Base-by-base conservation (phyloP, 2,797 vertebrate genomes). In the Sparidentex hasta region DNA sequence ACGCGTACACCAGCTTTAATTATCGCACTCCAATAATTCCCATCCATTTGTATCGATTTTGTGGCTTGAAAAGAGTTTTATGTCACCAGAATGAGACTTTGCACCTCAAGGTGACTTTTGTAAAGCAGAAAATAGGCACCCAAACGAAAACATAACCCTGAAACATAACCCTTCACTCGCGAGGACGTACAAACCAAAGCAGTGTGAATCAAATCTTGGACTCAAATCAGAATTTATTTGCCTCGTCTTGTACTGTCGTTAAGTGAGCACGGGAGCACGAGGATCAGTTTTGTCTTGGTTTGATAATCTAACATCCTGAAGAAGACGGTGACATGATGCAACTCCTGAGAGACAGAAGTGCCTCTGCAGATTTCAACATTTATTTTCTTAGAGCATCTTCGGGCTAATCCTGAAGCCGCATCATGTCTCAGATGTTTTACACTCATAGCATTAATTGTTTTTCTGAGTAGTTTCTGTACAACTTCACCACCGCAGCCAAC, bases 361-460 rank as follows among this genome's bases (percentile, higher is more conserved):
- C 69, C 75, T 78, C 67, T 77, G 63, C 69, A 70, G 5, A 76
- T 57, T 41, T 58, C 9, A 18, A 64, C 51, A 54, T 59, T 23
- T 67, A 71, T 56, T 74, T 83, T 76, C 54, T 74, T 25, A 65
- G 54, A 25, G 44, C 69, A 33, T 33, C 33, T 52, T 48, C 6
- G 18, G 41, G 18, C 47, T 64, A 18, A 75, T 50, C 18, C 41
- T 20, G 68, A 64, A 59, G 44, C 7, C 16, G 56, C 63, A 0
- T 73, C 48, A 11, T 27, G 58, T 77, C 65, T 54, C 63, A 33
- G 33, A 44, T 43, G 65, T 64, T 67, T 75, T 76, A 77, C 80
- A 83, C 74, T 61, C 51, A 52, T 9, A 89, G 70, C 72, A 90
- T 88, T 85, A 75, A 81, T 50, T 78, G 0, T 65, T 64, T 54